A percentile compares a stretch with the other conserved stretches of the same genome.
phyloP scores from a whole-genome alignment of 2,797 vertebrate species.

The Pangasius djambal region DNA sequence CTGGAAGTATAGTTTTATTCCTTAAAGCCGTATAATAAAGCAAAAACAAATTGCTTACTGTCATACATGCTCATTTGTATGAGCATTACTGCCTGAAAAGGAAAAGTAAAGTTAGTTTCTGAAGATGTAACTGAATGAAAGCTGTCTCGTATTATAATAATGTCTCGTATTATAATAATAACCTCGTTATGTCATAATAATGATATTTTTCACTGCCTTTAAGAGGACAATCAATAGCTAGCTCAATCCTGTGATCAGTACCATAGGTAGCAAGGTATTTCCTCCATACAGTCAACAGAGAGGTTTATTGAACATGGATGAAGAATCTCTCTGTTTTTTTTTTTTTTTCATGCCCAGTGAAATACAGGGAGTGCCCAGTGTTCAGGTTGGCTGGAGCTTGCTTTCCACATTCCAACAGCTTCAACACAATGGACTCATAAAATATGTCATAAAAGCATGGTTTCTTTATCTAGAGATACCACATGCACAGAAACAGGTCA shows the following conservation, averaged over 20 bases:
- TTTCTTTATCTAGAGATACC: constrained; percentile 43
- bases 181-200: neutral
- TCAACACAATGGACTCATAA: constrained; percentile 60
- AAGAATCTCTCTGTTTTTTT: constrained; percentile 37
- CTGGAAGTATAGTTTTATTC: neutral
- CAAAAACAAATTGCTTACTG: neutral
- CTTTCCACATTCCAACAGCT: constrained; percentile 49
- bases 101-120: neutral
- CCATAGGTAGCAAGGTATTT: neutral
- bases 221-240: neutral
- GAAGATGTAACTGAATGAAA: neutral
- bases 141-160: neutral
- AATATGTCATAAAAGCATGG: constrained; percentile 54
- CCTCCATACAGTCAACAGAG: neutral
- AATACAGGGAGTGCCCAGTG: constrained; percentile 33
- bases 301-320: neutral
- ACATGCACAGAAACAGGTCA: constrained; percentile 5
- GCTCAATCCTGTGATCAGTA: neutral
- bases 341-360: neutral
- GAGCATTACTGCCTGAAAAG: constrained; percentile 31
- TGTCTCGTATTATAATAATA: too few relatives aligned
- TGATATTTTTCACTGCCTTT: neutral
- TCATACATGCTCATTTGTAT: neutral
- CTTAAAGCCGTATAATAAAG: neutral
- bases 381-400: constrained; percentile 39